Evolutionary conservation across 2,797 vertebrate genomes (phyloP).

Genomic region (Centropyge bicolor): DNA sequence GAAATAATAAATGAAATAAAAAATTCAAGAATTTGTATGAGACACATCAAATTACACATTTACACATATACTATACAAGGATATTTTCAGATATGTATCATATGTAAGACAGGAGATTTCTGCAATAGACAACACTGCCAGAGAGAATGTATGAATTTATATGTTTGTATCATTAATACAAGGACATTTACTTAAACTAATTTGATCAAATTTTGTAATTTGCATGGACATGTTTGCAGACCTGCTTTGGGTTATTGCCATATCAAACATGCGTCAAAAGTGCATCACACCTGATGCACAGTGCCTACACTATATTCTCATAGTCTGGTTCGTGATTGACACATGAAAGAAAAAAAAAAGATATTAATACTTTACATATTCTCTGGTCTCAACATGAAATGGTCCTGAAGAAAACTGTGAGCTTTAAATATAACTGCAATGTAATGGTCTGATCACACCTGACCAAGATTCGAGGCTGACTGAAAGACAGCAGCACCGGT

Average conservation of each 20-base stretch:
- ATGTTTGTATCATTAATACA: background rate
- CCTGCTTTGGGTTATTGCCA: constrained; percentile 5
- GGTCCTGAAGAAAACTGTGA: too few species aligned
- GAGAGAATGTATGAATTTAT: background rate
- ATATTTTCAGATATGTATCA: background rate
- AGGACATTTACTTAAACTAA: background rate
- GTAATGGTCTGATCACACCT: too few species aligned
- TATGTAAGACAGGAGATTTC: background rate
- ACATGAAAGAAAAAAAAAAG: constrained; percentile 11
- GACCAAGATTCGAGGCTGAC: too few species aligned
- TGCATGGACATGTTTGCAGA: background rate
- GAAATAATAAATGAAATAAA: too few species aligned
- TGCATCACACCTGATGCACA: constrained; percentile 29
- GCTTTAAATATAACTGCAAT: too few species aligned
- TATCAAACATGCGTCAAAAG: constrained; percentile 40
- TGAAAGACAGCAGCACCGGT: too few species aligned
- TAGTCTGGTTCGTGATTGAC: constrained; percentile 45
- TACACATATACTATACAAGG: background rate
- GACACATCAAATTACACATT: background rate
- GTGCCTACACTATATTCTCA: constrained; percentile 23
- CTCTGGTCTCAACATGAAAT: background rate
- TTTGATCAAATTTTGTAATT: background rate
- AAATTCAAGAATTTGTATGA: background rate
- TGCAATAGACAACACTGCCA: background rate
- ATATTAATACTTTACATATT: background rate